phyloP scores from a whole-genome alignment of 2,888 invertebrate species.

The Chesias legatella region DNA sequence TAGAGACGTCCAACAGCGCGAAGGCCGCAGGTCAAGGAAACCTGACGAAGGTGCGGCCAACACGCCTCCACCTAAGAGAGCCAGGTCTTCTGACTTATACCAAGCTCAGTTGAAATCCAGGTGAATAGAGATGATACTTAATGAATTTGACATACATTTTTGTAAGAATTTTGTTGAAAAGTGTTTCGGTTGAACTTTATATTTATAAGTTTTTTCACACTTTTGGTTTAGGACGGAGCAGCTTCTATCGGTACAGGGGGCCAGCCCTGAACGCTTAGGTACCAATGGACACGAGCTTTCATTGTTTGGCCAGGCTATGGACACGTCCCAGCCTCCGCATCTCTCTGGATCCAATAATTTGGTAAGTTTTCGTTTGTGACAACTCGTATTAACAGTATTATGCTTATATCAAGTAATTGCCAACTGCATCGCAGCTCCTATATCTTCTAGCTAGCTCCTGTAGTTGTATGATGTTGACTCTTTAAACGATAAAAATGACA shows the following conservation, averaged over 20 bases:
- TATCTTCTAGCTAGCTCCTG: too few species aligned
- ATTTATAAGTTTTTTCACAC: slow-evolving; percentile 48
- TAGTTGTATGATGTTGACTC: too few species aligned
- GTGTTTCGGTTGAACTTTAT: slow-evolving; percentile 28
- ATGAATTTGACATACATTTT: neutral
- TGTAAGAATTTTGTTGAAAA: neutral
- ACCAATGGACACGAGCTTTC: slow-evolving; percentile 85
- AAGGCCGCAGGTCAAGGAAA: slow-evolving; percentile 76
- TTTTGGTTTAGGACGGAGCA: slow-evolving; percentile 73
- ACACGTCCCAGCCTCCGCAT: slow-evolving; percentile 85
- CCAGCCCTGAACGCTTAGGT: slow-evolving; percentile 82
- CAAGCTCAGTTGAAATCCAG: slow-evolving; percentile 81
- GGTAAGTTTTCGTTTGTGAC: slow-evolving; percentile 57
- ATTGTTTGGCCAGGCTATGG: slow-evolving; percentile 87
- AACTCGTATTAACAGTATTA: too few species aligned
- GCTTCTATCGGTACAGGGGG: slow-evolving; percentile 60
- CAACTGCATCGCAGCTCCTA: too few species aligned
- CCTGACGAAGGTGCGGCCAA: slow-evolving; percentile 70
- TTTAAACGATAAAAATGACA: too few species aligned
- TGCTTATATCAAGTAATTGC: too few species aligned
- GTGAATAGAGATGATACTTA: slow-evolving; percentile 48
- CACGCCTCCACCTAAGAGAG: slow-evolving; percentile 84
- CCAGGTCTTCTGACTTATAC: slow-evolving; percentile 85
- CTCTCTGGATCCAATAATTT: slow-evolving; percentile 75
- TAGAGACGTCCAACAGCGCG: slow-evolving; percentile 54